Conservation (phyloP, 2,797 vertebrate species). For the Limosa lapponica region DNA sequence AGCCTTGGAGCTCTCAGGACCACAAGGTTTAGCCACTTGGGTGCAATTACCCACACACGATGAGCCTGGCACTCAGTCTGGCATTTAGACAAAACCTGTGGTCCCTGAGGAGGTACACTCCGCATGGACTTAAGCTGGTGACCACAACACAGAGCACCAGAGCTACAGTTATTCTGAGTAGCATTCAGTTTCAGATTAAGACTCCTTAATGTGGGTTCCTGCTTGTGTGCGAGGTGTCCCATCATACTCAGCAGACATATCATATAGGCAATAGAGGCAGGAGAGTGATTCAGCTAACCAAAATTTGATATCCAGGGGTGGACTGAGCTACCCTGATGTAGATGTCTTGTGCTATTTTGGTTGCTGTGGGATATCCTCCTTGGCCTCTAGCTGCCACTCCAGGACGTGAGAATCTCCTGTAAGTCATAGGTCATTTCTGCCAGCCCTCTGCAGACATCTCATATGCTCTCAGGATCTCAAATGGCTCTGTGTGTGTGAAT, state of each 20-base stretch:
- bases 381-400: not conserved
- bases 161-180: not conserved
- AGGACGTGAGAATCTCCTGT: not conserved
- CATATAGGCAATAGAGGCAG: not conserved
- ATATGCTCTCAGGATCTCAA: not conserved
- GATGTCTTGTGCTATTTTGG: not conserved
- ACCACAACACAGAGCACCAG: not conserved
- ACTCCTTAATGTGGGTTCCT: not conserved
- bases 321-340: not conserved
- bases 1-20: not conserved
- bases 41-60: fast-evolving
- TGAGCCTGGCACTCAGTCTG: not conserved
- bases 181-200: not conserved
- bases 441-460: not conserved
- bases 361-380: not conserved
- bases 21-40: not conserved
- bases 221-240: not conserved
- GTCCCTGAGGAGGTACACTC: fast-evolving
- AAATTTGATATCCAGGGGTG: not conserved
- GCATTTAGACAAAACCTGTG: not conserved
- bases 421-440: not conserved
- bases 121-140: not conserved
- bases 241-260: not conserved
- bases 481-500: not conserved
- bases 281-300: not conserved